phyloP scores from a whole-genome alignment of 2,888 invertebrate genomes.

The Caenorhabditis sulstoni region DNA sequence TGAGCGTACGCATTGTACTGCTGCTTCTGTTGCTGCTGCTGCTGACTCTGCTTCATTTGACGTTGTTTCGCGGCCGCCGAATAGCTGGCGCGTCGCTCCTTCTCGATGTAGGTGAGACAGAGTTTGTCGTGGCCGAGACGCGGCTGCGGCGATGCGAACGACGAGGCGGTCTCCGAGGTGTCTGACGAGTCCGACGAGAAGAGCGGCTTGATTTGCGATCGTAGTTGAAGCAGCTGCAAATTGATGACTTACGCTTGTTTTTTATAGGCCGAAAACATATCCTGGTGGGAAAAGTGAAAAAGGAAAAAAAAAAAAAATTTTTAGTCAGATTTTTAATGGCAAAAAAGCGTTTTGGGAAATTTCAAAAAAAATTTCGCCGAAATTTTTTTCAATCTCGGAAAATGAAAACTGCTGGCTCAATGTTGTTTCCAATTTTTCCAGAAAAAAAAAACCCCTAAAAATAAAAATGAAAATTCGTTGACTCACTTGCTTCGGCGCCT shows the following conservation, averaged over 20 bases:
- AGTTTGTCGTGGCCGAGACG: conserved; percentile 9
- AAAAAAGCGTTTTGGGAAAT: no score
- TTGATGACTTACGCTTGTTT: no score
- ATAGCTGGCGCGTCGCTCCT: conserved; percentile 14
- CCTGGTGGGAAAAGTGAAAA: no score
- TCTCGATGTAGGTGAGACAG: conserved; percentile 26
- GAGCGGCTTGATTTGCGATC: conserved; percentile 21
- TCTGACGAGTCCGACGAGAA: neutral
- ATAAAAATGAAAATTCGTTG: neutral
- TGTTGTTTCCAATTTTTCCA: no score
- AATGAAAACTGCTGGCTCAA: neutral
- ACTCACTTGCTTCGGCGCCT: conserved; percentile 47
- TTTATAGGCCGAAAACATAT: no score
- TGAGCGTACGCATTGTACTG: conserved; percentile 25
- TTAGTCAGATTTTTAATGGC: no score
- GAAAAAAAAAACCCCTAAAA: neutral
- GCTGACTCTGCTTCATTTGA: neutral
- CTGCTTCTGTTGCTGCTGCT: neutral
- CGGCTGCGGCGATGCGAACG: neutral
- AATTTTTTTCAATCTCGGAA: neutral
- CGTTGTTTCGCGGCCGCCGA: neutral
- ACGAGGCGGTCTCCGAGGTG: conserved; percentile 5
- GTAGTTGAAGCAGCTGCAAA: conserved; percentile 45
- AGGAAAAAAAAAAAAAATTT: neutral
- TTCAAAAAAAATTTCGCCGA: no score